Conservation (phyloP, 2,888 invertebrate genomes). For the Liopterus haemorrhoidalis region DNA sequence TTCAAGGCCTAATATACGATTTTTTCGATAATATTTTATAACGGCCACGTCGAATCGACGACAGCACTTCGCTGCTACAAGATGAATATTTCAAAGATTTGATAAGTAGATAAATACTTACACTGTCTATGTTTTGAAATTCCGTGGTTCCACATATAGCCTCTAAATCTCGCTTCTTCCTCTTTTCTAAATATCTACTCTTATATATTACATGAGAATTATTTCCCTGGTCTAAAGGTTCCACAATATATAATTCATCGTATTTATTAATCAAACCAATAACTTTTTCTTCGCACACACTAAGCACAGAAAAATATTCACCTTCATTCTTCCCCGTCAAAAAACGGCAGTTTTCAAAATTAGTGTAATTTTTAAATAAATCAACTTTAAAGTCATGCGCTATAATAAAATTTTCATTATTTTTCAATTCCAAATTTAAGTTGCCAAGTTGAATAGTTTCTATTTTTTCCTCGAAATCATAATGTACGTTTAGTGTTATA, state of each 20-base stretch:
- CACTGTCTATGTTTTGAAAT: constrained; percentile 15
- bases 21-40: too few species aligned
- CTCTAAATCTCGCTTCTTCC: constrained; percentile 2
- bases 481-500: too few species aligned
- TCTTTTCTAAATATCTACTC: constrained; percentile 8
- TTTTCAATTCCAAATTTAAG: constrained; percentile 37
- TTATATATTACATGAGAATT: constrained; percentile 29
- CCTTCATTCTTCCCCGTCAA: constrained; percentile 35
- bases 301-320: constrained; percentile 37
- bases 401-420: constrained; percentile 36
- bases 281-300: constrained; percentile 36
- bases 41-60: too few species aligned
- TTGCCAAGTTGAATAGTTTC: constrained; percentile 37
- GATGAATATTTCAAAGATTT: too few species aligned
- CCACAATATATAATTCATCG: constrained; percentile 36
- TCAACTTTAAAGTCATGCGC: constrained; percentile 35
- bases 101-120: too few species aligned
- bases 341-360: constrained; percentile 13
- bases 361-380: constrained; percentile 31
- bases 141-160: constrained; percentile 17
- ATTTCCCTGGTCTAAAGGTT: constrained; percentile 33
- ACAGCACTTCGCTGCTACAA: too few species aligned
- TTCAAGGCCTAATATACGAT: too few species aligned
- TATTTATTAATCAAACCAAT: constrained; percentile 38
- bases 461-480: too few species aligned